A percentile compares a stretch with the other conserved stretches of the same genome.
phyloP scores from a whole-genome alignment of 1,140 invertebrate species.

The Meloidogyne hapla region DNA sequence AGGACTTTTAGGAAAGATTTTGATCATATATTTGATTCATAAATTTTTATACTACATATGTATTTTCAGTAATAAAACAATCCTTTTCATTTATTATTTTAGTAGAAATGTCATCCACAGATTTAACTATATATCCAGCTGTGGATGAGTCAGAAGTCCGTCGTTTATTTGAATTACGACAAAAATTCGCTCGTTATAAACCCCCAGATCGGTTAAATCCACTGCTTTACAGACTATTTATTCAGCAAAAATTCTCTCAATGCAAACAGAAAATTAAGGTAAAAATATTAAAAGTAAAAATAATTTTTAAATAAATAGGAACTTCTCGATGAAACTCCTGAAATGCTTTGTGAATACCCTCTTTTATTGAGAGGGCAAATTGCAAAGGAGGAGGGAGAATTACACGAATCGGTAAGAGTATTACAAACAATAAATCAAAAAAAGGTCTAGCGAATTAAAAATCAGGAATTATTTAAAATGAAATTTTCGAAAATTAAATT shows the following conservation, averaged over 20 bases:
- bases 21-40: no score
- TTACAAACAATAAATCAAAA: no score
- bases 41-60: no score
- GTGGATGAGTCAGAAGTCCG: neutral
- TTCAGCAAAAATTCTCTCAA: slow-evolving; percentile 21
- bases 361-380: slow-evolving; percentile 42
- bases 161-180: slow-evolving; percentile 5
- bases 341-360: slow-evolving; percentile 47
- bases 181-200: slow-evolving; percentile 14
- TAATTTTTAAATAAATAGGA: slow-evolving; percentile 36
- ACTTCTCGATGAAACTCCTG: slow-evolving; percentile 23
- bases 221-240: slow-evolving; percentile 32
- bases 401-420: slow-evolving; percentile 47
- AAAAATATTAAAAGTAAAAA: neutral
- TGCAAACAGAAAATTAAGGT: slow-evolving; percentile 39
- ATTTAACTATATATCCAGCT: neutral
- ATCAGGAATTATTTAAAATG: neutral
- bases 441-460: no score
- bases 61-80: no score
- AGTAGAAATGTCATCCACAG: neutral
- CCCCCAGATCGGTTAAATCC: slow-evolving; percentile 36
- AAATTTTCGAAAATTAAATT: no score
- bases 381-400: slow-evolving; percentile 44
- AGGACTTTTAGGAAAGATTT: no score
- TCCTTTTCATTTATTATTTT: neutral